Conservation (phyloP, 2,888 invertebrate genomes). For the Volucella zonaria region DNA sequence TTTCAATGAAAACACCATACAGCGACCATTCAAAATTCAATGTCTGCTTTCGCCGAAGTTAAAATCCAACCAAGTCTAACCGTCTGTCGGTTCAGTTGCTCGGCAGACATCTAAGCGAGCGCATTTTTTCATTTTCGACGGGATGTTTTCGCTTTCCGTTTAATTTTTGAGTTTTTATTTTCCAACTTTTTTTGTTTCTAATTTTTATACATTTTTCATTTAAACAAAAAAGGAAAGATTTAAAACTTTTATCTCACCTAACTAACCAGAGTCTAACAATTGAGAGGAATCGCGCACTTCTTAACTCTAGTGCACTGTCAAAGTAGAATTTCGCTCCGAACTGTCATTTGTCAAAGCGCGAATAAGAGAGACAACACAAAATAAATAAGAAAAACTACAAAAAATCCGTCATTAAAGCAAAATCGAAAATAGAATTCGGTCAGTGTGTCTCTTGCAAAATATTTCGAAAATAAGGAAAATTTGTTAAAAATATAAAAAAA, state of each 20-base stretch:
- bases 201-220: slow-evolving; percentile 35
- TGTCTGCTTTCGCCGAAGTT: slow-evolving; percentile 39
- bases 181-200: background rate
- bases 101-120: slow-evolving; percentile 69
- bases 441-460: background rate
- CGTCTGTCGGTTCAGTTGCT: slow-evolving; percentile 69
- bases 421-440: slow-evolving; percentile 22
- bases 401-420: slow-evolving; percentile 7
- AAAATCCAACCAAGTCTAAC: slow-evolving; percentile 64
- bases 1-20: slow-evolving; percentile 11
- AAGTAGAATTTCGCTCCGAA: too few species aligned
- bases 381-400: slow-evolving; percentile 3
- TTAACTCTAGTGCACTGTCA: too few species aligned
- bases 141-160: slow-evolving; percentile 65
- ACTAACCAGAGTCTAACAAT: background rate
- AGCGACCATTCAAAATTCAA: background rate
- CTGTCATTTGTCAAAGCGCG: slow-evolving; percentile 11
- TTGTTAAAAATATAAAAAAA: too few species aligned
- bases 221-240: slow-evolving; percentile 35
- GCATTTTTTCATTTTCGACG: slow-evolving; percentile 63
- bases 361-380: background rate
- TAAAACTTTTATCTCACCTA: background rate
- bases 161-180: slow-evolving; percentile 63
- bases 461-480: background rate
- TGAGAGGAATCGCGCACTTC: too few species aligned